Base-by-base conservation (phyloP, 2,888 invertebrate genomes). In the Rhodophaea formosa region DNA sequence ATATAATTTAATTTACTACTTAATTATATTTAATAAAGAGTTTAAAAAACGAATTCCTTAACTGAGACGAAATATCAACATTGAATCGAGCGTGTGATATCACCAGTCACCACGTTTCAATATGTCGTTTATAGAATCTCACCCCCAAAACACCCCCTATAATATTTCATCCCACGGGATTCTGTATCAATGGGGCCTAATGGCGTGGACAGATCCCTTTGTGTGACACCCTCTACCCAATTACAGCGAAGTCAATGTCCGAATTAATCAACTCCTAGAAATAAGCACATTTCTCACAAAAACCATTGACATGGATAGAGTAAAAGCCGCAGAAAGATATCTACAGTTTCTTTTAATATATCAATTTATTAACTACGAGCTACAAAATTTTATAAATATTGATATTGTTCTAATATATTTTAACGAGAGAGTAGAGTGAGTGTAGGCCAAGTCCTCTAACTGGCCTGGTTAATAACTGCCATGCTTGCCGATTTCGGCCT, bases 181-280 rank as follows among this genome's bases (percentile, higher is more conserved):
- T 68, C 66, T 71, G 74, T 82, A 83, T 87, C 82, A 86, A 86
- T 87, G 77, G 84, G 67, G 67, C 70, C 72, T 86, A 86, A 86
- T 87, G 80, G 82, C 73, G 77, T 71, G 80, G 80, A 82, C 80
- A 75, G 68, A 69, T 74, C 77, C n/a, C 75, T 80, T 81, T 80
- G 75, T 80, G 60, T 58, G 54, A 35, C 42, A 39, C 61, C 62
- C 62, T 61, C 65, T 67, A 68, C 74, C 63, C 69, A 61, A 69
- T 69, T 70, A 71, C 69, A 69, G 72, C 70, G 63, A 67, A 71
- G 73, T 75, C 74, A 72, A 79, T 71, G 73, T 70, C 70, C 69
- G 72, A 79, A 78, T 80, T 75, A 75, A 70, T 70, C 62, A 67
- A 67, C 71, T 66, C 66, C 74, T 75, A 72, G 67, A 76, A 71